Evolutionary conservation across 1,140 invertebrate species (phyloP).

Genomic region (Phymastichus coffea): DNA sequence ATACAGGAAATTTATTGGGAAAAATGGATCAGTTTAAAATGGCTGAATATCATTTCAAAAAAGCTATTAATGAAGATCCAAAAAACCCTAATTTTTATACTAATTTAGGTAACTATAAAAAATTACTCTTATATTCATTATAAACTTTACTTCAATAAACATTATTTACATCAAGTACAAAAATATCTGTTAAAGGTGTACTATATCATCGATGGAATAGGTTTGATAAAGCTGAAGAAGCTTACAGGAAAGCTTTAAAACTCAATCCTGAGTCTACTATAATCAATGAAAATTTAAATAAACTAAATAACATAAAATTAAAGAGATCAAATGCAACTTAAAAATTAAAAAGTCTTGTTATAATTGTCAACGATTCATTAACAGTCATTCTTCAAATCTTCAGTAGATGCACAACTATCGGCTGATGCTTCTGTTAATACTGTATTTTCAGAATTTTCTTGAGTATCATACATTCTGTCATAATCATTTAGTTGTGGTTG

Average conservation of each 20-base stretch:
- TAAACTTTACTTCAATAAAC: not conserved
- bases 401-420: no score
- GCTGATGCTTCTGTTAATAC: not conserved
- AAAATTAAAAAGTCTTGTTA: no score
- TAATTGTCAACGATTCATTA: no score
- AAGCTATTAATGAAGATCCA: slow-evolving; percentile 71
- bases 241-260: slow-evolving; percentile 75
- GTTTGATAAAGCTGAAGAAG: slow-evolving; percentile 67
- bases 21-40: slow-evolving; percentile 74
- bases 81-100: slow-evolving; percentile 73
- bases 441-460: not conserved
- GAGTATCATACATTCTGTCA: not conserved
- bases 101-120: slow-evolving; percentile 73
- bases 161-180: not conserved
- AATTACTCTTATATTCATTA: not conserved
- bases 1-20: slow-evolving; percentile 84
- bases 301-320: slow-evolving; percentile 32
- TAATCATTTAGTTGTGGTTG: not conserved
- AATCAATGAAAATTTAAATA: slow-evolving; percentile 67
- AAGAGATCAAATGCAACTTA: not conserved
- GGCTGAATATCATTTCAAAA: slow-evolving; percentile 79
- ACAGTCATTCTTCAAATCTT: no score
- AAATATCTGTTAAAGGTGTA: slow-evolving; percentile 67
- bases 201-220: slow-evolving; percentile 92
- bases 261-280: slow-evolving; percentile 69